A percentile compares a stretch with the other conserved stretches of the same genome.
These are phyloP conservation scores for Tokudaia tokunoshimensis DNA, from an alignment of 2,797 vertebrate genomes.

Conservation along the genomic window DNA sequence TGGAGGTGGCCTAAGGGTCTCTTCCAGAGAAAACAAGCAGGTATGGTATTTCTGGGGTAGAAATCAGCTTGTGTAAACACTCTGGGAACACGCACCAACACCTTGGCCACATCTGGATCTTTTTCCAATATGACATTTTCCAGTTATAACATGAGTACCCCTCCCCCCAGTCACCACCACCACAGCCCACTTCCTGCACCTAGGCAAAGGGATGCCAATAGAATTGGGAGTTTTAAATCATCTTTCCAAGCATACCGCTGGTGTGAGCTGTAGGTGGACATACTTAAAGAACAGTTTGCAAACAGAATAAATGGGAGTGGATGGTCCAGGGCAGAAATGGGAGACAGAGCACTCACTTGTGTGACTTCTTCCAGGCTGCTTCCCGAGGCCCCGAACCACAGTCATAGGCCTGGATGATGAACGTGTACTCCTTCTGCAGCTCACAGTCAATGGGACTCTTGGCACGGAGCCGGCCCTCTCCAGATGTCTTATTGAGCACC, in stretches of 20 bases:
- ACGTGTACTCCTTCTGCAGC: constrained; percentile 97
- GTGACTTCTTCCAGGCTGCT: constrained; percentile 95
- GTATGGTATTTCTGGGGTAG: neutral
- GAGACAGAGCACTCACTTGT: constrained; percentile 92
- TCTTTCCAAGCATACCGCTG: neutral
- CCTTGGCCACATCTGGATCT: neutral
- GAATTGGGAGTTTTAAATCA: neutral
- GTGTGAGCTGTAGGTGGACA: neutral
- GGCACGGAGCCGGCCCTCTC: constrained; percentile 95
- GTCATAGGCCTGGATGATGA: constrained; percentile 98
- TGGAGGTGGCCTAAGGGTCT: neutral
- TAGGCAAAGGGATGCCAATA: neutral
- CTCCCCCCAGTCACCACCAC: neutral
- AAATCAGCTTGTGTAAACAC: neutral
- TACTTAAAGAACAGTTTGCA: neutral
- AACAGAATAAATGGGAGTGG: neutral
- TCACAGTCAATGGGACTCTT: constrained; percentile 95
- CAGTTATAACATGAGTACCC: neutral
- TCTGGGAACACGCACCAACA: neutral
- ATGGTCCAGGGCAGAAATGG: accelerated
- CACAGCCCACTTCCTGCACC: neutral
- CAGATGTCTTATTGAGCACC: constrained; percentile 97
- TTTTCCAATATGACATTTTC: neutral
- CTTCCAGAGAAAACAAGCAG: neutral
- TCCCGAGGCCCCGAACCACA: constrained; percentile 93